A percentile compares a stretch with the other conserved stretches of the same genome.
These are phyloP conservation scores for Holotrichia oblita DNA, from an alignment of 1,140 invertebrate species.

Conservation along the genomic window DNA sequence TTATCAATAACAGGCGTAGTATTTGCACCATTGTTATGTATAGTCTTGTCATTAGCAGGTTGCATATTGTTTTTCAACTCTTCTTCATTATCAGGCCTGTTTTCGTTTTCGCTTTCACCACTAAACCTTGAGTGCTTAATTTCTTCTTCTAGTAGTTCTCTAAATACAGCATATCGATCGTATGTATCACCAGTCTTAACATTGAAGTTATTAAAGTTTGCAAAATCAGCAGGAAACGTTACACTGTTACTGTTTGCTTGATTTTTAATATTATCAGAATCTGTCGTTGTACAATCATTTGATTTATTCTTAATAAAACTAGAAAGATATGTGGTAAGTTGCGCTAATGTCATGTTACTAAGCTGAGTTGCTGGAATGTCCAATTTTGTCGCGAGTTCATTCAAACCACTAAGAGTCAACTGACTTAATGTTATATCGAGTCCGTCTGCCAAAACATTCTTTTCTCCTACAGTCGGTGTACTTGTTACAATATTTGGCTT, in stretches of 20 bases:
- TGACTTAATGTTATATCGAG: conserved; percentile 83
- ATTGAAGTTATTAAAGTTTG: conserved; percentile 71
- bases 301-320: conserved; percentile 68
- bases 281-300: background rate
- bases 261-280: conserved; percentile 2
- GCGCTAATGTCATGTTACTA: conserved; percentile 85
- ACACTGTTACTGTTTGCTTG: background rate
- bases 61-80: background rate
- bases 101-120: conserved; percentile 58
- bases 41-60: background rate
- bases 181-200: conserved; percentile 61
- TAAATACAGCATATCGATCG: conserved; percentile 86
- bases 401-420: conserved; percentile 80
- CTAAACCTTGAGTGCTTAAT: conserved; percentile 65
- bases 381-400: conserved; percentile 78
- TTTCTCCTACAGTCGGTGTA: conserved; percentile 47
- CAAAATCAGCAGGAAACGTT: conserved; percentile 68
- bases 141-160: conserved; percentile 80
- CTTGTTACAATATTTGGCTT: conserved; percentile 48
- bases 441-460: conserved; percentile 60
- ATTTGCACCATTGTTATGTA: conserved; percentile 45
- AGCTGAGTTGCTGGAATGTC: conserved; percentile 78
- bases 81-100: conserved; percentile 48
- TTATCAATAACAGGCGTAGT: conserved; percentile 62
- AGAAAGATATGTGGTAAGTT: conserved; percentile 81